Percentiles rank a stretch among this genome's conserved stretches.
Evolutionary conservation across 2,888 invertebrate species (phyloP).

Genomic region (Platynereis dumerilii): DNA sequence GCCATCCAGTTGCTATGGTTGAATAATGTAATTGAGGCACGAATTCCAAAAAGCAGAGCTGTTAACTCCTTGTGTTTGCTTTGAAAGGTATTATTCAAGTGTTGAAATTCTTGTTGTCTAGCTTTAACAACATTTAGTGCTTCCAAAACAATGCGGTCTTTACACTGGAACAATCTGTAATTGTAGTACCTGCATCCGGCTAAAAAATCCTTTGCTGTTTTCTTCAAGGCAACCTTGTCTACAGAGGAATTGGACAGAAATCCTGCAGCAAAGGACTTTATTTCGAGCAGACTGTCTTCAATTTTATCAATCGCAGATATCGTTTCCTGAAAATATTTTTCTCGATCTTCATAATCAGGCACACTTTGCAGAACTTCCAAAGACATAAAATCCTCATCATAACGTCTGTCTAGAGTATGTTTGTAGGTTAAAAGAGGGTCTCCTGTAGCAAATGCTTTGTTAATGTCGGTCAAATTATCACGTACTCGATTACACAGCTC

Average conservation of each 20-base stretch:
- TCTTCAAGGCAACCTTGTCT: too few relatives aligned
- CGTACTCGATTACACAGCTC: not conserved
- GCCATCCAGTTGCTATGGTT: not conserved
- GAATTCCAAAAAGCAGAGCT: too few relatives aligned
- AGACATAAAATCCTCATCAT: not conserved
- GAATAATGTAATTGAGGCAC: not conserved
- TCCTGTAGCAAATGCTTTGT: not conserved
- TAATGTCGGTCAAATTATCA: not conserved
- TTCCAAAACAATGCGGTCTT: slow-evolving; percentile 24
- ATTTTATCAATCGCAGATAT: not conserved
- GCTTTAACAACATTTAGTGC: slow-evolving; percentile 18
- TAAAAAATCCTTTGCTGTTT: not conserved
- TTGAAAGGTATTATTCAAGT: not conserved
- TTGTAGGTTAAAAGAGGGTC: not conserved
- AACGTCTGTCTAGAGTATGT: not conserved
- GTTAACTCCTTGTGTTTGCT: not conserved
- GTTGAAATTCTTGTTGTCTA: slow-evolving; percentile 14
- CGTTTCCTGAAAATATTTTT: slow-evolving; percentile 31
- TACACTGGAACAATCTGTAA: slow-evolving; percentile 28
- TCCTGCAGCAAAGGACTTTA: not conserved
- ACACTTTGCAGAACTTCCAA: not conserved
- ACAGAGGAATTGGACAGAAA: not conserved
- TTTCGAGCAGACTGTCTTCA: not conserved
- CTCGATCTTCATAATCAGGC: slow-evolving; percentile 20
- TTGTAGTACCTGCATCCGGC: not conserved